Base-by-base conservation (phyloP, 1,140 invertebrate genomes). In the Melipona quadrifasciata region DNA sequence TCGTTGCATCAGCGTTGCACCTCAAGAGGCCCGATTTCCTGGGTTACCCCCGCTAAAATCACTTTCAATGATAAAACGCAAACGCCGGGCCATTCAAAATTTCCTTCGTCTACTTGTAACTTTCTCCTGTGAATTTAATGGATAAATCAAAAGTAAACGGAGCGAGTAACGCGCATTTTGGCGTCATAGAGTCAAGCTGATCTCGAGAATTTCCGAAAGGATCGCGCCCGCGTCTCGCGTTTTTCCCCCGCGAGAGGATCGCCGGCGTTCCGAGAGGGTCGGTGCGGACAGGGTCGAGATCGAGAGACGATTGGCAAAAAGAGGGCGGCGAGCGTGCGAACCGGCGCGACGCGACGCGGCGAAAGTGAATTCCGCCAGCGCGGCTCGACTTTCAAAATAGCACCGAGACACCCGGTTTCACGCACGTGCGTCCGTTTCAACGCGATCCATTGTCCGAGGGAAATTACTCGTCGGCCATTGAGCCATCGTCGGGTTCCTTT, bases 291-390 rank as follows among this genome's bases (percentile, higher is more conserved):
- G 39, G 72, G 2, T n/a, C 34, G 65, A 72, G 75, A 89, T 65
- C 87, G 74, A 85, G 64, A 61, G 58, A 65, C 74, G 85, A 64
- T 89, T 83, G 89, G 80, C 86, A 90, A 89, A 91, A 91, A 88
- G 86, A 86, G 86, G 88, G 86, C 90, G 88, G 78, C 84, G 87
- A 88, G 90, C 87, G 88, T 87, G 89, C 80, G 90, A 91, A 88
- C 84, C 68, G 21, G 21, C 8, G 31, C 31, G 21, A 31, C 8
- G 8, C 6, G 71, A 79, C 80, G 80, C 80, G 73, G 90, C 88
- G 90, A 91, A 91, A 91, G 90, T 91, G 85, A 91, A 91, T 90
- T 91, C 90, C 88, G 73, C 64, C 53, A 79, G 51, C 39, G 39
- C 64, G 72, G 80, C 61, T 80, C 82, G 87, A 87, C 88, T 90